phyloP scores from a whole-genome alignment of 2,113 vertebrate genomes.

The Notarius quadriscutis region DNA sequence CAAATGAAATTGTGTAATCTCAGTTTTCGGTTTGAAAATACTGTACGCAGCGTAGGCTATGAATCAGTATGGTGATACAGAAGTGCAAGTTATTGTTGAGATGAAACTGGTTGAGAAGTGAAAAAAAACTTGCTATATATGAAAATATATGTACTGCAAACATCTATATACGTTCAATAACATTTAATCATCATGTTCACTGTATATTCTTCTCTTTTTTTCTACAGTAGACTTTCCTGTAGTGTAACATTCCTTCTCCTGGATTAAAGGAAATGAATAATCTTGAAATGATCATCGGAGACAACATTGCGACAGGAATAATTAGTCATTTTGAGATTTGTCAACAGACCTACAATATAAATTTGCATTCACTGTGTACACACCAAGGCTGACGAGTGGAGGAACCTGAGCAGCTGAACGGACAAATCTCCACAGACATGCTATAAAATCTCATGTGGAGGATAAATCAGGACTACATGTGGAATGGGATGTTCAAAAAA shows the following conservation, averaged over 20 bases:
- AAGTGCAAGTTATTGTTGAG: neutral
- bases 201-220: neutral
- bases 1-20: neutral
- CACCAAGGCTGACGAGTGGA: neutral
- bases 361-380: neutral
- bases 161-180: neutral
- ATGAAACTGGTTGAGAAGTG: neutral
- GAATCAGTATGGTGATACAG: neutral
- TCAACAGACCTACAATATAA: neutral
- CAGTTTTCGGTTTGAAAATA: neutral
- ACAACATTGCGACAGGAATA: neutral
- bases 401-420: neutral
- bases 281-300: neutral
- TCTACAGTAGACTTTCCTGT: neutral
- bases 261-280: neutral
- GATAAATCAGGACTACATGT: neutral
- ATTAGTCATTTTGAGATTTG: neutral
- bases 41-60: neutral
- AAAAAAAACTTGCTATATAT: neutral
- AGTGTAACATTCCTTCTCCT: neutral
- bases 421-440: neutral
- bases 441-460: neutral
- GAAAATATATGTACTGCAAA: neutral
- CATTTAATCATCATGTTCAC: neutral
- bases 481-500: neutral